Evolutionary conservation across 2,797 vertebrate species (phyloP), one percentile per base, ranked within the genome.

Genomic region (Liparis tanakae): DNA sequence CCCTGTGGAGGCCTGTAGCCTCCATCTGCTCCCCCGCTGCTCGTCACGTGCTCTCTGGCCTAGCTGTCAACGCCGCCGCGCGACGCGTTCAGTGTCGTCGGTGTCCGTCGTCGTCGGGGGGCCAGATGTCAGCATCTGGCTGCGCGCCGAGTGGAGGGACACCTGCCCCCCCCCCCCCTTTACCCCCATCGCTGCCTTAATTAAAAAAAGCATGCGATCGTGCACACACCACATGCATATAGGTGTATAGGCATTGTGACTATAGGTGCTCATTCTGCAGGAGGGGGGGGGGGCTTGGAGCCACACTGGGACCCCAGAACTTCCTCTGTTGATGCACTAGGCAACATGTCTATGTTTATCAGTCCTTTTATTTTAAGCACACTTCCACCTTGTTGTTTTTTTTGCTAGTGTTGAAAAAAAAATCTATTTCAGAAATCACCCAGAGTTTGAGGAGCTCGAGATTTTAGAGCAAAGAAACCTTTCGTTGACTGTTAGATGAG

Each of bases 71-170:
- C 50, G 54, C 46, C n/a, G 20, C 18, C n/a, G 20, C 18, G 69
- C 25, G 1, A 1, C 8, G 59, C 43, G 25, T 33, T 13, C 22
- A 2, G 7, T 25, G n/a, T 50, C 43, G 1, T 1, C 34, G 37
- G 6, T 51, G 37, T 39, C 10, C 50, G 43, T 46, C 41, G 44
- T 13, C 50, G 30, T 25, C 77, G 39, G 73, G 68, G 56, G 74
- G 76, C 71, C 89, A 88, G 88, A 90, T 87, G 88, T 83, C 69
- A 82, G 76, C 88, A 84, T 86, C 88, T 85, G 78, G 18, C 57
- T 7, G 56, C 14, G 67, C 72, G 82, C 51, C 62, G 70, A 59
- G 30, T 13, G 67, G 86, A 63, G 33, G 9, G 69, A 85, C 85
- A 89, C 87, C 87, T 89, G 25, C 25, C 25, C 25, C 25, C 25